These are phyloP conservation scores for Plumapathes pennacea DNA, from an alignment of 92 coral and sea anemone species.

Conservation along the genomic window DNA sequence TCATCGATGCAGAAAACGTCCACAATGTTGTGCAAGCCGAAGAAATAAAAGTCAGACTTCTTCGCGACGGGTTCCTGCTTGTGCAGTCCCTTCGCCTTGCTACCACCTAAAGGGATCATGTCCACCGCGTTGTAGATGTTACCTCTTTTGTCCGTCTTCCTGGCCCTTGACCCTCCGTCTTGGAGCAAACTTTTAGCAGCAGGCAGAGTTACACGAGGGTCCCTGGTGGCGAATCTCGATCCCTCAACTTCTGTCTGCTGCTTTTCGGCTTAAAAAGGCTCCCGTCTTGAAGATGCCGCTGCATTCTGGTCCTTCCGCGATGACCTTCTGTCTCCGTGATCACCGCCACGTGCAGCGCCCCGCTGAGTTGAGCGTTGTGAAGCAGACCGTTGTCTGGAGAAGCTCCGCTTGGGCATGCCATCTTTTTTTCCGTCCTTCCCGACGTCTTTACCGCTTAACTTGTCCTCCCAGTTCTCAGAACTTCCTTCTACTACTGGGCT, in stretches of 20 bases:
- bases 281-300: conserved; percentile 67
- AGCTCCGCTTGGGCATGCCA: conserved; percentile 21
- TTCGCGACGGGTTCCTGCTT: conserved; percentile 63
- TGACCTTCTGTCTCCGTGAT: too few relatives aligned
- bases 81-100: conserved; percentile 52
- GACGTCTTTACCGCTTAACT: conserved; percentile 17
- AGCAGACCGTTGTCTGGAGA: conserved; percentile 15
- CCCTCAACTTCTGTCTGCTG: conserved; percentile 99
- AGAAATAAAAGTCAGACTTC: conserved; percentile 66
- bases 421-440: too few relatives aligned
- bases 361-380: conserved; percentile 29
- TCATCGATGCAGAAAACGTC: conserved; percentile 95
- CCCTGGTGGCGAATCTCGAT: conserved; percentile 83
- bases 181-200: conserved; percentile 86
- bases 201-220: conserved; percentile 91
- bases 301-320: conserved; percentile 34
- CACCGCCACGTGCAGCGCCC: too few relatives aligned
- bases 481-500: conserved; percentile 47
- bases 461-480: conserved; percentile 96
- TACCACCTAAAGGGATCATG: conserved; percentile 50
- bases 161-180: conserved; percentile 65
- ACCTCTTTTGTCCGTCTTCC: conserved; percentile 46
- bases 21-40: conserved; percentile 91
- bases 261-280: conserved; percentile 99
- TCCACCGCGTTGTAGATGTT: conserved; percentile 62